Evolutionary conservation across 2,888 invertebrate species (phyloP), one percentile per base, ranked within the genome.

Genomic region (Heteropelma amictum): DNA sequence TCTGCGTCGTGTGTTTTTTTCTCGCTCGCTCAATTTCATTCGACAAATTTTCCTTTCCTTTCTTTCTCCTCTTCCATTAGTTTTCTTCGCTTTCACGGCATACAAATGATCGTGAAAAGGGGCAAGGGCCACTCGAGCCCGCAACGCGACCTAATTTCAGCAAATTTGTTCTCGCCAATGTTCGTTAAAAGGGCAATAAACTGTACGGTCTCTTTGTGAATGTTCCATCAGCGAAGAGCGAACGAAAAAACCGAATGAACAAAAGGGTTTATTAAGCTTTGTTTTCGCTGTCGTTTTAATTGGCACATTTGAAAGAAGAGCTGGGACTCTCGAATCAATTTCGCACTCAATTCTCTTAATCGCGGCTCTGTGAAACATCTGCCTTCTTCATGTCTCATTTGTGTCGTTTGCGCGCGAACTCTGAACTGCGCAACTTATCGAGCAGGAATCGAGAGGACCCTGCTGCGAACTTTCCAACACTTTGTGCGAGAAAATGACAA

Each of bases 111-210:
- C 63, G 26, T 23, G 7, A 23, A n/a, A n/a, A n/a, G n/a, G n/a
- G n/a, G n/a, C n/a, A 28, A 26, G 4, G 58, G 26, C 49, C 42
- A 49, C 64, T 64, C 58, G 58, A 72, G 47, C 72, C 33, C 60
- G 21, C 3, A 53, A 12, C 12, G n/a, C 60, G 72, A 67, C 72
- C 72, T 54, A 72, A 61, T 72, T 72, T 45, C 19, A 8, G 38
- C 47, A 30, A 14, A 35, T 49, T 35, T 38, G 30, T 19, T 14
- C 53, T 49, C 12, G 33, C 64, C 72, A 60, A 65, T 72, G 23
- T 42, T 58, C 51, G 14, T 45, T 26, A 40, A 51, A 53, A 61
- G 47, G 21, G 23, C 33, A 61, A 61, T 61, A 47, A 47, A 61
- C 23, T 33, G n/a, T n/a, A n/a, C n/a, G n/a, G n/a, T n/a, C n/a